Evolutionary conservation across 2,888 invertebrate genomes (phyloP).

Genomic region (Nomada ferruginata): DNA sequence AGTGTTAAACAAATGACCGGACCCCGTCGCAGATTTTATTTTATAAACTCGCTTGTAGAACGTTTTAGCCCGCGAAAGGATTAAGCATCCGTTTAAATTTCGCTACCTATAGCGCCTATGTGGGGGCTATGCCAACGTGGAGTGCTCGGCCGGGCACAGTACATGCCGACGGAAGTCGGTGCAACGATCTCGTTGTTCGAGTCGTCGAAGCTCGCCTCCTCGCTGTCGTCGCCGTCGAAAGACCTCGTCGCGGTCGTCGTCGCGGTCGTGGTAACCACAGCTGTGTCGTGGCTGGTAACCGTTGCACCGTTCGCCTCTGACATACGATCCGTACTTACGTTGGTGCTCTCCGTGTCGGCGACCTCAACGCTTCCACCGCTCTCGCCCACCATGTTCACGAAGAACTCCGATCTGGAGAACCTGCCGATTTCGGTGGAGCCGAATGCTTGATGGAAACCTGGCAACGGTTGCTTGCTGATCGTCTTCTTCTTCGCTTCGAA

Average conservation of each 20-base stretch:
- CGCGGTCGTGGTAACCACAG: conserved; percentile 31
- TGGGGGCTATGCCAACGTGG: conserved; percentile 83
- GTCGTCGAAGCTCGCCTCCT: conserved; percentile 54
- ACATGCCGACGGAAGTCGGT: conserved; percentile 51
- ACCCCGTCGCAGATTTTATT: too few relatives aligned
- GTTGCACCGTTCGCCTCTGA: conserved; percentile 37
- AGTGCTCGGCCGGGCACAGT: conserved; percentile 61
- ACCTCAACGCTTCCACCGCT: conserved; percentile 46
- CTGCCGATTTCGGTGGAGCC: conserved; percentile 95
- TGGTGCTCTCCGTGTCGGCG: conserved; percentile 43
- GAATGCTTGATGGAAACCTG: conserved; percentile 94
- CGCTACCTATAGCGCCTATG: conserved; percentile 80
- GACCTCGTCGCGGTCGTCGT: conserved; percentile 50
- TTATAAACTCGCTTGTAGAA: not conserved
- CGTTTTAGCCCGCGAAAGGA: conserved; percentile 44
- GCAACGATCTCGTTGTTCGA: conserved; percentile 55
- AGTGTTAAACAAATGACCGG: too few relatives aligned
- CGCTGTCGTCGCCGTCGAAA: conserved; percentile 58
- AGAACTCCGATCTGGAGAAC: conserved; percentile 89
- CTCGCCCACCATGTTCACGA: conserved; percentile 87
- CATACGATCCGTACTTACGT: conserved; percentile 67
- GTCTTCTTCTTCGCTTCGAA: conserved; percentile 70
- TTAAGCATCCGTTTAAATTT: conserved; percentile 76
- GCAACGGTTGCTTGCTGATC: conserved; percentile 86
- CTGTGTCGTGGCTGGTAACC: conserved; percentile 20